These are phyloP conservation scores for Eudasyphora cyanicolor DNA, from an alignment of 2,888 invertebrate genomes.

Conservation along the genomic window DNA sequence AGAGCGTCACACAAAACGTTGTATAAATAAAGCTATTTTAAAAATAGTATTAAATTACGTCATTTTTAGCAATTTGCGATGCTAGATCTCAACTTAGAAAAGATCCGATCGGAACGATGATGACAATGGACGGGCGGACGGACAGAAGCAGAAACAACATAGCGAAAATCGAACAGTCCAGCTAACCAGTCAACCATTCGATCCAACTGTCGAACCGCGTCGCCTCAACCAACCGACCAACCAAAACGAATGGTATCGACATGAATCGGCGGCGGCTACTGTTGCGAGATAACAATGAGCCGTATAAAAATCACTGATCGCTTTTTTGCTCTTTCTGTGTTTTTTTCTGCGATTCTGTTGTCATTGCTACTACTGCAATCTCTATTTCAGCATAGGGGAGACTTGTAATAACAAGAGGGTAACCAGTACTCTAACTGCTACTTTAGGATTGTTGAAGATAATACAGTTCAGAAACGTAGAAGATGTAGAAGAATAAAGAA, in stretches of 20 bases:
- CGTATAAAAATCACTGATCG: conserved; percentile 2
- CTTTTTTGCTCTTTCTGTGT: background rate
- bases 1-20: background rate
- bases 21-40: conserved; percentile 21
- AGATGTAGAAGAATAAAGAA: too few relatives aligned
- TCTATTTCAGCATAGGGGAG: background rate
- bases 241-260: background rate
- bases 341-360: background rate
- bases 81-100: conserved; percentile 27
- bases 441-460: too few relatives aligned
- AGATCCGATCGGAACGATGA: background rate
- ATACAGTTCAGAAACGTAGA: too few relatives aligned
- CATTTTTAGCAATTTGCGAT: conserved; percentile 40
- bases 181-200: conserved; percentile 1
- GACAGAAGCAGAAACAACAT: background rate
- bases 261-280: background rate
- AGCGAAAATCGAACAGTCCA: background rate
- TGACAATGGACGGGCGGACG: background rate
- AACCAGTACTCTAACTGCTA: too few relatives aligned
- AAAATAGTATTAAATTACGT: conserved; percentile 47
- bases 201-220: too few relatives aligned
- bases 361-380: background rate
- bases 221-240: conserved; percentile 17
- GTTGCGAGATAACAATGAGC: conserved; percentile 21
- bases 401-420: background rate